Evolutionary conservation across 2,888 invertebrate genomes (phyloP), one percentile per base, ranked within the genome.

Genomic region (Aporophyla lueneburgensis): DNA sequence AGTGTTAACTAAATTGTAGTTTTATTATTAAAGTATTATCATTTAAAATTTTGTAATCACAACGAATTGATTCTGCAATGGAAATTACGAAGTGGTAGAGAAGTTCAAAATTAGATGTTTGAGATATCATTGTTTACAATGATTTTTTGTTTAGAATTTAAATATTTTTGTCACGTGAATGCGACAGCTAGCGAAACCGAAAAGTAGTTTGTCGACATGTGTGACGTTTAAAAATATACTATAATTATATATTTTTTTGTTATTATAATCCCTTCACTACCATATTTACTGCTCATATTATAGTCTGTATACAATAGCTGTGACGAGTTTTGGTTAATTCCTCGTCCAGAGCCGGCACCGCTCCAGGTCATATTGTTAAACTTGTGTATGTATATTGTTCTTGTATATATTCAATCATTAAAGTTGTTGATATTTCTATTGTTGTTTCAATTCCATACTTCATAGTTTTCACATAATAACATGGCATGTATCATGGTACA

Each of bases 331-430:
- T 46, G 43, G 71, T 70, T n/a, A 69, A 46, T 27, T 21, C 58
- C n/a, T 53, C 74, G 51, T 27, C 61, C 81, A 73, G 79, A 83
- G 74, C 85, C 80, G 68, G 89, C 89, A 86, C 85, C 85, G 88
- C 80, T 84, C 88, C 88, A 88, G 83, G 83, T 87, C 84, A 76
- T 93, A 85, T 84, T 95, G 94, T 95, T 95, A 92, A 92, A 92
- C 91, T 91, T 93, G 93, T 94, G 92, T 93, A 93, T 93, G 92
- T 94, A 94, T 92, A 93, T 94, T 96, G 94, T 95, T 96, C 95
- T 93, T 96, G 96, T 96, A 96, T 96, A 96, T 96, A 96, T 95
- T 94, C 94, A 94, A 95, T 95, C 92, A 96, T 94, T 96, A 96
- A 96, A 96, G 94, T 96, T 96, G 96, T 96, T 96, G 96, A 96